Evolutionary conservation across 2,888 invertebrate genomes (phyloP), one percentile per base, ranked within the genome.

Genomic region (Muschampia plurimacula): DNA sequence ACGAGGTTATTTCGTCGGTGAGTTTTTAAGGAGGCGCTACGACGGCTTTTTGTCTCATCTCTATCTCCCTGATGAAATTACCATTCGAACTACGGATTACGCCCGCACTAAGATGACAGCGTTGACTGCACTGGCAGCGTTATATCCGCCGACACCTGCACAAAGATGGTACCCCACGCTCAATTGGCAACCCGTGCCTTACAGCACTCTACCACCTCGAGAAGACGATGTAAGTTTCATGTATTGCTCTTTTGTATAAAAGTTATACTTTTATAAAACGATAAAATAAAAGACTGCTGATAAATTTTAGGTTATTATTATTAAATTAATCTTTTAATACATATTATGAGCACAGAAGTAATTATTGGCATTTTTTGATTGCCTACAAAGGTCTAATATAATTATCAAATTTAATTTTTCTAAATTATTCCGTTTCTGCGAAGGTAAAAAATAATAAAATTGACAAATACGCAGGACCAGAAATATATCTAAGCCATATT

Each of bases 31-130:
- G 69, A 76, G 84, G 8, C 86, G 85, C 12, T 96, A 95, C 78
- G 84, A 88, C n/a, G 80, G 84, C 0, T 88, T 95, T 41, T 82
- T 96, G 52, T 95, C 92, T 0, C 80, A 80, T 1, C 76, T 93
- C 13, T 96, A 95, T 80, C 80, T 89, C 0, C 88, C 93, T 12
- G 90, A 92, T 52, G 92, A 96, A 83, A 86, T 95, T 8, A 77
- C 81, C 12, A 89, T 95, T 63, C 89, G 95, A 36, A 96, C 96
- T 49, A 97, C 97, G 0, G 96, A 96, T 83, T 96, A 94, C 82
- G 96, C 96, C 69, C 93, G 97, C 65, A 97, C 97, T 0, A 95
- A 97, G 87, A 97, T 97, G 95, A 96, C 97, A 4, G 96, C 96
- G 0, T 91, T 96, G 74, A 89, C 96, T 39, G 96, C 96, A 4